phyloP scores from a whole-genome alignment of 1,140 invertebrate species.

The Cyclina sinensis region DNA sequence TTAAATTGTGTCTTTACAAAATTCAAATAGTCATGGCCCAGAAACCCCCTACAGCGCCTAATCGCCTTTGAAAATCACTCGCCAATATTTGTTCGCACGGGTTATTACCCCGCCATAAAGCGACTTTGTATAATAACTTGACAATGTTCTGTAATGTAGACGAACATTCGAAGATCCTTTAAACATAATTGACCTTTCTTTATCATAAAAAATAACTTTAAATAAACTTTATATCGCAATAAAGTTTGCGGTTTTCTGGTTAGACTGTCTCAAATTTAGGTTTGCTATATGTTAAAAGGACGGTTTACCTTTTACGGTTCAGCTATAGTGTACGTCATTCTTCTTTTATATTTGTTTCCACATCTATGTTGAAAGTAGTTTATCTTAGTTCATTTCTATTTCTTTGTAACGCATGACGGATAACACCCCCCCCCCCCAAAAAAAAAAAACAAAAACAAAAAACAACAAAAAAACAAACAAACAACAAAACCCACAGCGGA shows the following conservation, averaged over 20 bases:
- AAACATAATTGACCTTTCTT: neutral
- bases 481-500: too few species aligned
- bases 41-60: constrained; percentile 14
- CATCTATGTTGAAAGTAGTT: too few species aligned
- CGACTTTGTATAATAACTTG: neutral
- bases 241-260: neutral
- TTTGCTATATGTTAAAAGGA: neutral
- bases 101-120: constrained; percentile 22
- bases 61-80: constrained; percentile 13
- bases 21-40: constrained; percentile 27
- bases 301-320: neutral
- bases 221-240: constrained; percentile 3
- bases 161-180: neutral
- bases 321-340: neutral
- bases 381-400: too few species aligned
- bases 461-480: too few species aligned
- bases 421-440: too few species aligned
- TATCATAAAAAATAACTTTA: neutral
- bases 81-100: constrained; percentile 32
- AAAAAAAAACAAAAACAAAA: too few species aligned
- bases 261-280: neutral
- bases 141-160: constrained; percentile 12
- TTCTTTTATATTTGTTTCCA: too few species aligned
- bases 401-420: too few species aligned
- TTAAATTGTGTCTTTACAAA: constrained; percentile 37